phyloP scores from a whole-genome alignment of 2,113 vertebrate genomes.

The Apeltes quadracus region DNA sequence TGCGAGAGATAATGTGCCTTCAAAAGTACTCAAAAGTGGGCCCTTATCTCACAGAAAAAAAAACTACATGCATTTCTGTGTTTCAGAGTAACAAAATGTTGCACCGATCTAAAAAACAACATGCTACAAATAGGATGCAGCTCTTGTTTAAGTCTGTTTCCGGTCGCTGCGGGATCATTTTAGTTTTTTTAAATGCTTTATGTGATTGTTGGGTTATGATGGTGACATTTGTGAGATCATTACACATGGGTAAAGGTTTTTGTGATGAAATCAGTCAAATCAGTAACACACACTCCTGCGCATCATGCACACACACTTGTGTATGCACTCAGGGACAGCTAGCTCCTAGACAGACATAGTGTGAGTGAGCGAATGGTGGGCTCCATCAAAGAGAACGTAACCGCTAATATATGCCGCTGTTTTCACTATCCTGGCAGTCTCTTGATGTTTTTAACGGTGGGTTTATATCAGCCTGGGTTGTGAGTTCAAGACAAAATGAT shows the following conservation, averaged over 20 bases:
- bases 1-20: background rate
- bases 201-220: slow-evolving; percentile 10
- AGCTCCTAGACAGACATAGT: slow-evolving; percentile 28
- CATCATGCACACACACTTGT: background rate
- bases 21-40: slow-evolving; percentile 12
- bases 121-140: slow-evolving; percentile 16
- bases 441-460: slow-evolving; percentile 51
- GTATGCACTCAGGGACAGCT: slow-evolving; percentile 3
- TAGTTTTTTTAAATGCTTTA: background rate
- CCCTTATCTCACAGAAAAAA: slow-evolving; percentile 16
- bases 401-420: slow-evolving; percentile 7
- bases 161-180: background rate
- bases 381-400: slow-evolving; percentile 53
- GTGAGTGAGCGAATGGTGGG: slow-evolving; percentile 46
- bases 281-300: too few relatives aligned
- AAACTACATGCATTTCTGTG: background rate
- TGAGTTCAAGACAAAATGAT: slow-evolving; percentile 49
- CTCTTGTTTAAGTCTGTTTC: background rate
- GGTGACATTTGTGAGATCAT: slow-evolving; percentile 24
- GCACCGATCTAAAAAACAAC: slow-evolving; percentile 11
- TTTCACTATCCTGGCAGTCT: slow-evolving; percentile 3
- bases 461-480: slow-evolving; percentile 37
- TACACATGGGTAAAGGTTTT: background rate
- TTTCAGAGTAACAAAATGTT: slow-evolving; percentile 29
- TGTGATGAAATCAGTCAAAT: slow-evolving; percentile 18